Percentiles rank a stretch among this genome's conserved stretches.
Conservation (phyloP, 1,140 invertebrate genomes). For the Panagrolaimus sp. region DNA sequence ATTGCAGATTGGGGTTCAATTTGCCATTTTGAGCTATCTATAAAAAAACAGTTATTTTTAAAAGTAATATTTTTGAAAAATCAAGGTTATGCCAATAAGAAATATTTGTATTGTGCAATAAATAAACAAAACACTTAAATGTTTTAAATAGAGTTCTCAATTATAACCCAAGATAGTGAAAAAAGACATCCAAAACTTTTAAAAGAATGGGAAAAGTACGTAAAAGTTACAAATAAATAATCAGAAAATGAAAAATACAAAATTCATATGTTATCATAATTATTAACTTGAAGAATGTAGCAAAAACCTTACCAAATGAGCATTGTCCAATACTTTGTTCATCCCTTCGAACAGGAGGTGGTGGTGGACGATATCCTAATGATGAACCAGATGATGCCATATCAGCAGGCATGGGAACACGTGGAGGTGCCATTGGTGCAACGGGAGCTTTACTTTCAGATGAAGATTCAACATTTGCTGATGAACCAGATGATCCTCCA, state of each 20-base stretch:
- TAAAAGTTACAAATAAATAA: no score
- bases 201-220: no score
- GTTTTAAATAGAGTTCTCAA: no score
- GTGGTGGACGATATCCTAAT: constrained; percentile 37
- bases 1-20: constrained; percentile 41
- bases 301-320: constrained; percentile 33
- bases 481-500: no score
- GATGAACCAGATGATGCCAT: constrained; percentile 21
- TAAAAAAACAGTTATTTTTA: not conserved
- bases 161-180: no score
- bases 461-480: not conserved
- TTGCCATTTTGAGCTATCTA: constrained; percentile 39
- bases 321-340: constrained; percentile 32
- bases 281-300: no score
- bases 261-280: no score
- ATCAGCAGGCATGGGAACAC: not conserved
- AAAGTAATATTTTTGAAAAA: not conserved
- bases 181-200: no score
- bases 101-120: no score
- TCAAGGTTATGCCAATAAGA: no score
- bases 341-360: constrained; percentile 38
- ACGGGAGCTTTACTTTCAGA: not conserved
- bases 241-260: no score
- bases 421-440: constrained; percentile 1
- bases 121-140: no score